Conservation (phyloP, 2,888 invertebrate species). For the Herminia tarsipennalis region DNA sequence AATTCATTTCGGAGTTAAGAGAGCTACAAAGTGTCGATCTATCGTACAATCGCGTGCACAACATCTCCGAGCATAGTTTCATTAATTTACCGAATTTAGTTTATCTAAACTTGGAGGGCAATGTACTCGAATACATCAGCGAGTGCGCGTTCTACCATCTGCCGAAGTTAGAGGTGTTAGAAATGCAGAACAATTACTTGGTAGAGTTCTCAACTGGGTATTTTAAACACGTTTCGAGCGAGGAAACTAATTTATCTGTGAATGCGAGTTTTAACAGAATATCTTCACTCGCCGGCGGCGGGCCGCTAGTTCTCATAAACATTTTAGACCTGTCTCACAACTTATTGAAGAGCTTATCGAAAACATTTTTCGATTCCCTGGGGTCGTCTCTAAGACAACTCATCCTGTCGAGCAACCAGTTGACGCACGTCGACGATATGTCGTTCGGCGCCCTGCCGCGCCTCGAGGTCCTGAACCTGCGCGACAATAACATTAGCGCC, state of each 20-base stretch:
- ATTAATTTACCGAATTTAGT: conserved; percentile 88
- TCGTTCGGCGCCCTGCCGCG: conserved; percentile 50
- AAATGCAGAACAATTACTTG: conserved; percentile 90
- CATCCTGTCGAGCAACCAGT: conserved; percentile 86
- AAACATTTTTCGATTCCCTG: conserved; percentile 82
- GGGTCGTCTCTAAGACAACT: conserved; percentile 55
- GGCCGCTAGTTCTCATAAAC: conserved; percentile 78
- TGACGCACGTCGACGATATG: conserved; percentile 73
- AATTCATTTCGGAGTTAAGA: conserved; percentile 88
- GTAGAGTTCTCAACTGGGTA: conserved; percentile 86
- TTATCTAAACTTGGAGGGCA: conserved; percentile 91
- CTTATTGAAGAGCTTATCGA: conserved; percentile 83
- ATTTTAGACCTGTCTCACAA: conserved; percentile 89
- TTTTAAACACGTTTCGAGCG: conserved; percentile 87
- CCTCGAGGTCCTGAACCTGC: conserved; percentile 82
- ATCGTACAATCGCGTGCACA: conserved; percentile 89
- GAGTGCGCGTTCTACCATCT: conserved; percentile 89
- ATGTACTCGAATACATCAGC: conserved; percentile 88
- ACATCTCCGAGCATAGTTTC: conserved; percentile 88
- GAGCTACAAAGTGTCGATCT: conserved; percentile 90
- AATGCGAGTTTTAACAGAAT: conserved; percentile 90
- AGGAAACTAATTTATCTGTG: conserved; percentile 86
- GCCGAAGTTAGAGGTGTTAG: conserved; percentile 88
- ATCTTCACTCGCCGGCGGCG: conserved; percentile 54
- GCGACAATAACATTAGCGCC: conserved; percentile 88